Base-by-base conservation (phyloP, 2,113 vertebrate genomes). In the Lathamus discolor region DNA sequence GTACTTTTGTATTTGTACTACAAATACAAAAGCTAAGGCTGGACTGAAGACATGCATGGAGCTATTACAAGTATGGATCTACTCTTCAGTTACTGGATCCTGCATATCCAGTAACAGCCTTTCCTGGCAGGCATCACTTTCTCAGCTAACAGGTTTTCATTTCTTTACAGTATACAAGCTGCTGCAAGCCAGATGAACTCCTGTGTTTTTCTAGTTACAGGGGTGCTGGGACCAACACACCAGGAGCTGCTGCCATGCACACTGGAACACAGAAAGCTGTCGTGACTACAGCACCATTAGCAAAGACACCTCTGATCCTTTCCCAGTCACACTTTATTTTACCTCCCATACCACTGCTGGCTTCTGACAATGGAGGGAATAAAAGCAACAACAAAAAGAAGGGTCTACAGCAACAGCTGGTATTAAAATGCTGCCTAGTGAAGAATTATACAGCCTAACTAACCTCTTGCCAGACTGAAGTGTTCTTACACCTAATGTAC, bases 41-140 rank as follows among this genome's bases (percentile, higher is more conserved):
- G 76, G 54, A 67, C n/a, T 12, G 25, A 69, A 69, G 54, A 46
- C 5, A 23, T 1, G 6, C 25, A 51, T 0, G 0, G 59, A 70
- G 41, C 28, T 44, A 5, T 27, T 59, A 14, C 51, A 92, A 59
- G 52, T 23, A 9, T 3, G 9, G 79, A 20, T 43, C 13, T 59
- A 29, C 14, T 23, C 35, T 27, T 70, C 35, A 13, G 35, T 22
- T 39, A 64, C 49, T 24, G 49, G 64, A 74, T 51, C 48, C 12
- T 20, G 27, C 3, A 14, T 19, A 48, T 8, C 37, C 33, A 23
- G 3, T 28, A 48, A 31, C 35, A 31, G 57, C 31, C 62, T 24
- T 27, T 62, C 61, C 86, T 52, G 55, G 61, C 75, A 80, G 25
- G 35, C 44, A 57, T 16, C 55, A 7, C 66, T 4, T 57, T 25